Evolutionary conservation across 2,888 invertebrate species (phyloP).

Genomic region (Drosophila sordidula): DNA sequence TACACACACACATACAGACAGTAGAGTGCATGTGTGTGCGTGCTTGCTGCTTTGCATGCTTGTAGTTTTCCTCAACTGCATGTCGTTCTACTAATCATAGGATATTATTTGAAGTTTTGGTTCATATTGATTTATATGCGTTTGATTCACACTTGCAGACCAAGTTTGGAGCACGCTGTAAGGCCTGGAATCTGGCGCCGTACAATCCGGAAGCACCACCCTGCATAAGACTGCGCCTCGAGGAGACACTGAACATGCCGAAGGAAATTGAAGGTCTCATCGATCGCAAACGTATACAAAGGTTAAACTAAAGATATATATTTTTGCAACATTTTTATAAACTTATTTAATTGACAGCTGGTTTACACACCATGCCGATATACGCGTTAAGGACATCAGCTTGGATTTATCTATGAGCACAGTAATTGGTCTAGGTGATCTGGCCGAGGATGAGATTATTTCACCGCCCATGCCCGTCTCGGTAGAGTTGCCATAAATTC

Average conservation of each 20-base stretch:
- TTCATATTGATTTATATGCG: constrained; percentile 22
- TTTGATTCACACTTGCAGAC: constrained; percentile 86
- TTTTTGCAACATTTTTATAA: not conserved
- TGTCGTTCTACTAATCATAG: constrained; percentile 13
- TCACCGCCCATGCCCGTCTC: constrained; percentile 91
- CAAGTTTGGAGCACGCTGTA: constrained; percentile 92
- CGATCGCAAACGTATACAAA: constrained; percentile 84
- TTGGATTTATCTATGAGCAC: constrained; percentile 92
- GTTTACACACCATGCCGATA: constrained; percentile 86
- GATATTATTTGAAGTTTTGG: not conserved
- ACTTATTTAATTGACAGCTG: constrained; percentile 66
- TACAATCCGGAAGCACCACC: constrained; percentile 86
- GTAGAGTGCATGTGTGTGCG: constrained; percentile 54
- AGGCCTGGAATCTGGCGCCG: constrained; percentile 91
- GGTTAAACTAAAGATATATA: constrained; percentile 41
- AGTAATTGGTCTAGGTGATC: constrained; percentile 91
- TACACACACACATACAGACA: constrained; percentile 10
- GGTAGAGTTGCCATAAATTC: constrained; percentile 85
- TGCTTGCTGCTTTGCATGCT: constrained; percentile 69
- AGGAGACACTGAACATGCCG: constrained; percentile 87
- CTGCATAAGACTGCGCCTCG: constrained; percentile 87
- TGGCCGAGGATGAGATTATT: constrained; percentile 94
- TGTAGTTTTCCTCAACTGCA: constrained; percentile 22
- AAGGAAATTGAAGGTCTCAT: constrained; percentile 67
- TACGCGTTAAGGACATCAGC: constrained; percentile 88